Evolutionary conservation across 2,888 invertebrate species (phyloP), one percentile per base, ranked within the genome.

Genomic region (Drosophila monieri): DNA sequence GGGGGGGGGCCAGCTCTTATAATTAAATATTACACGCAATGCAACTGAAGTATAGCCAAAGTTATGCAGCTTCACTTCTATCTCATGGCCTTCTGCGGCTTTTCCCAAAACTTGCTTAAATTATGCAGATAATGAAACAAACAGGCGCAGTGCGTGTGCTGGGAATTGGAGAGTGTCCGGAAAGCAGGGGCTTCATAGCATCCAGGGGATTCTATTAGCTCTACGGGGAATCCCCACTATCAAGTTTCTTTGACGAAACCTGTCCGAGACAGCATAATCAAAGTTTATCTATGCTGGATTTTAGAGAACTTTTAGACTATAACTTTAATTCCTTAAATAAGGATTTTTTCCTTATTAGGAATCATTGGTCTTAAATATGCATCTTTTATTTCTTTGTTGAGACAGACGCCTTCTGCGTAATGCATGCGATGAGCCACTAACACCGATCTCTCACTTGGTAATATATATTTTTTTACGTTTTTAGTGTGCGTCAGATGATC

Each of bases 21-120:
- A 83, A 83, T 83, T 83, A 83, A 83, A 83, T 83, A 83, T 83
- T 83, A 86, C 88, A 83, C 81, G 81, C 81, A 83, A 86, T 88
- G 81, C 85, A 83, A 84, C 81, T 88, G 84, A 83, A 83, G 88
- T 85, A 88, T 76, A 65, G 67, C 59, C 64, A 76, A 83, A 88
- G 77, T 81, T 88, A 79, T 88, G 86, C 86, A 77, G 71, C 74
- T 76, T 71, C 43, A 55, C 48, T 41, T 46, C 59, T 18, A 44
- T 46, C 52, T 57, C 41, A 35, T 73, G 78, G 74, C 43, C 73
- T 54, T 64, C 44, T 73, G 70, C 18, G 74, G 74, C 70, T 71
- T 57, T 73, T 65, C 57, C 47, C 49, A 15, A 72, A 80, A 85
- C 62, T 80, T 66, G 60, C 76, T 69, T 73, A 67, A 81, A 81